Evolutionary conservation across 2,888 invertebrate genomes (phyloP), one percentile per base, ranked within the genome.

Genomic region (Nomada goodeniana): DNA sequence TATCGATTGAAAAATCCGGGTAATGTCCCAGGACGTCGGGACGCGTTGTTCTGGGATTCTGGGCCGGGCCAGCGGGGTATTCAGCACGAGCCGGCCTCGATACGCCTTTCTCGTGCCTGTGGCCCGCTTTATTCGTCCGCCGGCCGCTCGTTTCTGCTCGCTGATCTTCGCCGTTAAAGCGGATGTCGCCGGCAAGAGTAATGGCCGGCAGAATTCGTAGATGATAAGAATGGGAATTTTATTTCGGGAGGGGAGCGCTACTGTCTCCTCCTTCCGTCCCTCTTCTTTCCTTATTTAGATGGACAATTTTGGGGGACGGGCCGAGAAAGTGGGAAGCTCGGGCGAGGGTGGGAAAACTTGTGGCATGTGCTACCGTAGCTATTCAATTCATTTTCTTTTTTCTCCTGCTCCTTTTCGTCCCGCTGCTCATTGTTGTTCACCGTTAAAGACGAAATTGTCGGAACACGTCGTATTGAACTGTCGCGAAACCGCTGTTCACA

Each of bases 1-100:
- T 90, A 91, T 90, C 89, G 89, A 91, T 89, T 90, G 90, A 90
- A 90, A 90, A 90, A 90, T 90, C 90, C 90, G 88, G 90, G 90
- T 89, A 89, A 88, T 88, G 90, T 90, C 89, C 89, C 89, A 89
- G 90, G 90, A 90, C 88, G 86, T 88, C 86, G 88, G 76, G 78
- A 80, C 83, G 82, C 82, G 81, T 79, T 78, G 86, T 88, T 88
- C 88, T 88, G 87, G 88, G 83, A 88, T 86, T 86, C 89, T 89
- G 85, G 89, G 90, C 86, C 87, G 83, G 74, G 55, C 63, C 71
- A 55, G 70, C 72, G 36, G 70, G 50, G 53, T 60, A 80, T 82
- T 63, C 71, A 67, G 71, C 71, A 47, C 13, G 64, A 53, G 67
- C 57, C 44, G 69, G 50, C 60, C 74, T 76, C 74, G 67, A 77